These are phyloP conservation scores for Galleria mellonella DNA, from an alignment of 1,140 invertebrate species.

Conservation along the genomic window DNA sequence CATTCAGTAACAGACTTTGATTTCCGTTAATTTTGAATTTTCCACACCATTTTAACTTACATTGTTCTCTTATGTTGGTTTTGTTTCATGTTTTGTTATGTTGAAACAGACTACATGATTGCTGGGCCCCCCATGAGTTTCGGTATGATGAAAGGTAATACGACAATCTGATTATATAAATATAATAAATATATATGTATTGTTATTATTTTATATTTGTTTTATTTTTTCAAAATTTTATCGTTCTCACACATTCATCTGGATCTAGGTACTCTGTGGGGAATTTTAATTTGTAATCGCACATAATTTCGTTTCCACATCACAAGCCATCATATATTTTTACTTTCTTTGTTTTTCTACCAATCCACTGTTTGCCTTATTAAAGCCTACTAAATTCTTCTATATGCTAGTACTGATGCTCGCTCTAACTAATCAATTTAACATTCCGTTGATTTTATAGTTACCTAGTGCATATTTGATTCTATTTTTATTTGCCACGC, in stretches of 20 bases:
- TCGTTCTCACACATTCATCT: slow-evolving; percentile 37
- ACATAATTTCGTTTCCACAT: slow-evolving; percentile 42
- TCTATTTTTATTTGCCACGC: slow-evolving; percentile 55
- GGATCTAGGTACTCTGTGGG: slow-evolving; percentile 57
- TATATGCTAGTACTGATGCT: slow-evolving; percentile 36
- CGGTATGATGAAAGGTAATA: slow-evolving; percentile 86
- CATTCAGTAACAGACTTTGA: slow-evolving; percentile 51
- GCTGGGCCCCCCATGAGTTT: slow-evolving; percentile 82
- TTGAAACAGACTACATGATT: slow-evolving; percentile 82
- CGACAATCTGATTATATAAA: slow-evolving; percentile 35
- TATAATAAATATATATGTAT: too few relatives aligned
- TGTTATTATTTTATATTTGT: slow-evolving; percentile 28
- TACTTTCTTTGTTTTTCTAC: slow-evolving; percentile 28
- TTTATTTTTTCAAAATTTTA: slow-evolving; percentile 55
- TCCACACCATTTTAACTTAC: slow-evolving; percentile 53
- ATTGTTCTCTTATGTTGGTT: slow-evolving; percentile 65
- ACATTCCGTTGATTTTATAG: slow-evolving; percentile 18
- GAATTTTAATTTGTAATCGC: slow-evolving; percentile 39
- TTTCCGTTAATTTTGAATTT: slow-evolving; percentile 46
- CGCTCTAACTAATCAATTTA: slow-evolving; percentile 40
- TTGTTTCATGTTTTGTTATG: slow-evolving; percentile 79
- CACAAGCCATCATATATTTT: slow-evolving; percentile 29
- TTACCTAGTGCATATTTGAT: slow-evolving; percentile 44
- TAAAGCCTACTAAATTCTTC: slow-evolving; percentile 48
- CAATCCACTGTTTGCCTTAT: slow-evolving; percentile 17